Conservation (phyloP, 2,888 invertebrate genomes). For the Podabrus alpinus region DNA sequence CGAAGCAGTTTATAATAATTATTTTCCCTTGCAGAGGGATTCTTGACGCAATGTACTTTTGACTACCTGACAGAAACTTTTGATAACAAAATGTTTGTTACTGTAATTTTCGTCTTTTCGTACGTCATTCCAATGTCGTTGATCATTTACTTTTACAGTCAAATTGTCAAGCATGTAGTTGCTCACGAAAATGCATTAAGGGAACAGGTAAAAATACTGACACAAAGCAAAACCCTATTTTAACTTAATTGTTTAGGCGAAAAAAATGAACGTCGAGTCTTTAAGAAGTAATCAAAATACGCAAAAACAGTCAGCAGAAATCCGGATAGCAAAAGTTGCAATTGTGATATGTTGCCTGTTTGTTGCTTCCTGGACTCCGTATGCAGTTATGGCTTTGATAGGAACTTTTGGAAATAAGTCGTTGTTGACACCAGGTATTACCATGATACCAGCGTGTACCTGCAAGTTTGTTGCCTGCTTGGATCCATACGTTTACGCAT, state of each 20-base stretch:
- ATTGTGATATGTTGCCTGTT: slow-evolving; percentile 85
- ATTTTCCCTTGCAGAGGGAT: slow-evolving; percentile 77
- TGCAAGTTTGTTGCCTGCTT: slow-evolving; percentile 90
- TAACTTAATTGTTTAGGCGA: slow-evolving; percentile 64
- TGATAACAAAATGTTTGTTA: slow-evolving; percentile 78
- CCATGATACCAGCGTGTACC: slow-evolving; percentile 85
- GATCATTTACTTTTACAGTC: slow-evolving; percentile 83
- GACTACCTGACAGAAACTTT: slow-evolving; percentile 81
- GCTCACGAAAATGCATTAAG: slow-evolving; percentile 82
- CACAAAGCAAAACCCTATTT: background rate
- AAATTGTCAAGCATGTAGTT: slow-evolving; percentile 86
- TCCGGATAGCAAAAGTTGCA: slow-evolving; percentile 85
- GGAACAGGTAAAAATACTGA: slow-evolving; percentile 50
- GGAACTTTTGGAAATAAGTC: slow-evolving; percentile 80
- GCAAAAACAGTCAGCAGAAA: slow-evolving; percentile 74
- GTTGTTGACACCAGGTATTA: slow-evolving; percentile 74
- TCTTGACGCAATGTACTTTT: slow-evolving; percentile 81
- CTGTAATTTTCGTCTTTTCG: slow-evolving; percentile 74
- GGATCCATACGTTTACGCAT: slow-evolving; percentile 90
- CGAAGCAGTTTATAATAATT: slow-evolving; percentile 42
- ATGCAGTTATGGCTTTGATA: slow-evolving; percentile 80
- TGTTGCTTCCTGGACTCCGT: slow-evolving; percentile 89
- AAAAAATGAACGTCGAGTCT: slow-evolving; percentile 91
- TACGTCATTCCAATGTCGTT: slow-evolving; percentile 77
- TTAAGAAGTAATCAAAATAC: slow-evolving; percentile 72